phyloP scores from a whole-genome alignment of 2,797 vertebrate genomes.

The Sebastes itinus region DNA sequence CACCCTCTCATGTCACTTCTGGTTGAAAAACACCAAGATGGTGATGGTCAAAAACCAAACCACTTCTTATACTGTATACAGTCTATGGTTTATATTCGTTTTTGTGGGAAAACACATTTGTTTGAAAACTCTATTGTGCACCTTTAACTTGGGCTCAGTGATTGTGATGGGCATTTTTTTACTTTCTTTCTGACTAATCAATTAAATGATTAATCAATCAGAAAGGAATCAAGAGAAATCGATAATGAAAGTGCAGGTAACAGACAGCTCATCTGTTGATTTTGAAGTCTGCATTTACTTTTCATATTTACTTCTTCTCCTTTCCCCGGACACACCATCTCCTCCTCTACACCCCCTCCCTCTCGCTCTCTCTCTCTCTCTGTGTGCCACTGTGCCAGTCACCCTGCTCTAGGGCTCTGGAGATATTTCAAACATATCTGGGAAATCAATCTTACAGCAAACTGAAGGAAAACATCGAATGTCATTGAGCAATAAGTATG shows the following conservation, averaged over 20 bases:
- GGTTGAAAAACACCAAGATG: no score
- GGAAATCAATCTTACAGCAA: slow-evolving; percentile 96
- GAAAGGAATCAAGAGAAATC: neutral
- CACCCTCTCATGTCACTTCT: no score
- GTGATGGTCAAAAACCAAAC: no score
- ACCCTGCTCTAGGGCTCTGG: slow-evolving; percentile 88
- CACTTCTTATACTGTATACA: no score
- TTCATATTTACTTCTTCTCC: slow-evolving; percentile 18
- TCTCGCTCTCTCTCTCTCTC: slow-evolving; percentile 27
- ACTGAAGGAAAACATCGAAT: slow-evolving; percentile 96
- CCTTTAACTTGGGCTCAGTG: neutral
- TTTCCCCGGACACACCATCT: slow-evolving; percentile 18
- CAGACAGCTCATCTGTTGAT: slow-evolving; percentile 4
- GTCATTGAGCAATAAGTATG: slow-evolving; percentile 97
- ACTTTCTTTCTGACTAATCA: neutral
- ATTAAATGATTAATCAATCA: neutral
- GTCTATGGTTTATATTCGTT: no score
- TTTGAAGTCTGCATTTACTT: slow-evolving; percentile 4
- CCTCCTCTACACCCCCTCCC: slow-evolving; percentile 30
- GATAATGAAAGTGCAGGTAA: neutral
- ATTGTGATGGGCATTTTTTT: neutral
- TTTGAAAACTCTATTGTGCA: neutral
- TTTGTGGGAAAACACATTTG: neutral
- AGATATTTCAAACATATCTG: slow-evolving; percentile 94
- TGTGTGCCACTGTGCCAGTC: slow-evolving; percentile 75